Base-by-base conservation (phyloP, 2,888 invertebrate genomes). In the Archips crataeganus region DNA sequence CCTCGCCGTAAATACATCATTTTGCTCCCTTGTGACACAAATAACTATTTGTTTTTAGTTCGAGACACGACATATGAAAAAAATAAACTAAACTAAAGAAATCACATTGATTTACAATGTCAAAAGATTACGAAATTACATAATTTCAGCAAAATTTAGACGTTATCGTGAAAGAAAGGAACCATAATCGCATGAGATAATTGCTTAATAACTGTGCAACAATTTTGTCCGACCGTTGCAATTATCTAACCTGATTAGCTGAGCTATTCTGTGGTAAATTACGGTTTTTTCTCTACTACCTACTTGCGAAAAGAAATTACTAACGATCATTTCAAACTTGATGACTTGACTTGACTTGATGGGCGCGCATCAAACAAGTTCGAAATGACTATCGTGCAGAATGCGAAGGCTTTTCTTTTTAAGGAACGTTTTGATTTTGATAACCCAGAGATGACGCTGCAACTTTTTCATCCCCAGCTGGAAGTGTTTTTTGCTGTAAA, bases 381-480 rank as follows among this genome's bases (percentile, higher is more conserved):
- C 51, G 6, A 15, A 51, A 71, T 71, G 71, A 60, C 61, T 42
- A n/a, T 71, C 13, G 6, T 62, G 9, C 62, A 15, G 9, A 45
- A 54, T 13, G 36, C 61, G 6, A 67, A 62, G 45, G 34, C 34
- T 2, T 62, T 61, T 54, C 6, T 67, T 9, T 47, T 47, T 9
- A 72, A 72, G n/a, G 36, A 72, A 5, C 47, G 45, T 13, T 88
- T 83, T 70, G 84, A 91, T 71, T 87, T 85, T 42, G 79, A 84
- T 0, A 75, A 79, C 15, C 72, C 84, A 0, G 81, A 87, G 66
- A 79, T 89, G 3, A 79, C 82, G 64, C 75, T 92, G 0, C 79
- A 82, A 74, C 82, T 83, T 71, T 92, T 90, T 76, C 91, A 91
- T 75, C 90, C 90, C 0, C 91, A 91, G 70, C 60, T 90, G 0